Conservation (phyloP, 2,113 vertebrate genomes). For the Epinephelus fuscoguttatus region DNA sequence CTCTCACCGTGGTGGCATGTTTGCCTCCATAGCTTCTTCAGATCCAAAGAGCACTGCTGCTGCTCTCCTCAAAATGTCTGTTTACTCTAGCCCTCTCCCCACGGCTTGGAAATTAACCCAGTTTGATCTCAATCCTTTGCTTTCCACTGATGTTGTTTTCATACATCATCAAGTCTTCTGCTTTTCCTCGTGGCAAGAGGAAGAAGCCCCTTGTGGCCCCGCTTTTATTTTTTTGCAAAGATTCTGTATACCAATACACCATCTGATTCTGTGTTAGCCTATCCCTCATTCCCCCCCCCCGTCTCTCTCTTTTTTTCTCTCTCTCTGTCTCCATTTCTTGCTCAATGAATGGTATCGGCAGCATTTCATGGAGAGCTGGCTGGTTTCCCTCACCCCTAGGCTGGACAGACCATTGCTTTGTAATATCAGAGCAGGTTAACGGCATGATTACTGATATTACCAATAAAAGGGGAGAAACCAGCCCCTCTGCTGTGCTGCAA, state of each 20-base stretch:
- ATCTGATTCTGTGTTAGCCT: slow-evolving; percentile 16
- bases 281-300: background rate
- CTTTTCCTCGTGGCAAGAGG: slow-evolving; percentile 34
- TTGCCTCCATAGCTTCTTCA: slow-evolving; percentile 34
- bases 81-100: slow-evolving; percentile 42
- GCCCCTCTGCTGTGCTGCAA: background rate
- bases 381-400: background rate
- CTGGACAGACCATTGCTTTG: slow-evolving; percentile 31
- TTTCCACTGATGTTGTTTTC: slow-evolving; percentile 44
- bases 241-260: slow-evolving; percentile 47
- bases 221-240: slow-evolving; percentile 27
- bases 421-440: slow-evolving; percentile 34
- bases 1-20: slow-evolving; percentile 24
- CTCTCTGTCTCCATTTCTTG: slow-evolving; percentile 11
- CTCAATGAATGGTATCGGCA: slow-evolving; percentile 35
- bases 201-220: slow-evolving; percentile 45
- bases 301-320: slow-evolving; percentile 1
- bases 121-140: slow-evolving; percentile 47
- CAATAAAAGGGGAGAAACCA: slow-evolving; percentile 14
- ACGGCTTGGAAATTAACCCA: slow-evolving; percentile 61
- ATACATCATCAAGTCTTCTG: slow-evolving; percentile 35
- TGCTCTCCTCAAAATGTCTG: slow-evolving; percentile 47
- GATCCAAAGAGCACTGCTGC: slow-evolving; percentile 40
- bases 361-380: slow-evolving; percentile 31
- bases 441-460: slow-evolving; percentile 29